Percentiles rank a stretch among this genome's conserved stretches.
Evolutionary conservation across 2,113 vertebrate species (phyloP).

Genomic region (Corydoras maculifer): DNA sequence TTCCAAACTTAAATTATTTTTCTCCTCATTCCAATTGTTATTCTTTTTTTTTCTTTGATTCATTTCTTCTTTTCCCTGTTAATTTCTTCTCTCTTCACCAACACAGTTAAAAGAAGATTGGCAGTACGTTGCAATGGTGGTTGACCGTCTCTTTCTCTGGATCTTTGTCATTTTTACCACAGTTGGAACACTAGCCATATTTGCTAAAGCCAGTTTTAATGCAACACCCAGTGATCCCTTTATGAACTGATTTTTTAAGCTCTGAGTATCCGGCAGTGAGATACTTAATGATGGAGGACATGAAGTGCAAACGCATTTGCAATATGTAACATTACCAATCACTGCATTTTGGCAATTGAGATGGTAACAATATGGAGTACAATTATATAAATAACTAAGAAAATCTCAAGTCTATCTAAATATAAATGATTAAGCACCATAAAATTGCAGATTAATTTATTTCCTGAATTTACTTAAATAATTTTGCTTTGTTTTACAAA

Average conservation of each 20-base stretch:
- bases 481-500: neutral
- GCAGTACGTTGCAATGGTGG: conserved; percentile 77
- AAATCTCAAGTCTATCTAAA: too few relatives aligned
- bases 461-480: neutral
- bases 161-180: conserved; percentile 71
- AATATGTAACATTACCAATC: too few relatives aligned
- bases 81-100: neutral
- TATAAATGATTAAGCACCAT: neutral
- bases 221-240: conserved; percentile 68
- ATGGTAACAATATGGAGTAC: too few relatives aligned
- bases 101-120: conserved; percentile 70
- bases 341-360: too few relatives aligned
- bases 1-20: neutral
- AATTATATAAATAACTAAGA: too few relatives aligned
- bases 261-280: neutral
- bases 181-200: conserved; percentile 69
- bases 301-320: neutral
- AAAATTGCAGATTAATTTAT: neutral
- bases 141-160: conserved; percentile 73
- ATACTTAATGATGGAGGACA: neutral
- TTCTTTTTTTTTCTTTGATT: neutral
- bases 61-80: neutral
- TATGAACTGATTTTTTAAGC: conserved; percentile 27
- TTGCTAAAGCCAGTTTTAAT: conserved; percentile 65
- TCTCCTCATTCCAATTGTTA: neutral